Percentiles rank a stretch among this genome's conserved stretches.
These are phyloP conservation scores for Siniperca chuatsi DNA, from an alignment of 2,113 vertebrate species.

Conservation along the genomic window DNA sequence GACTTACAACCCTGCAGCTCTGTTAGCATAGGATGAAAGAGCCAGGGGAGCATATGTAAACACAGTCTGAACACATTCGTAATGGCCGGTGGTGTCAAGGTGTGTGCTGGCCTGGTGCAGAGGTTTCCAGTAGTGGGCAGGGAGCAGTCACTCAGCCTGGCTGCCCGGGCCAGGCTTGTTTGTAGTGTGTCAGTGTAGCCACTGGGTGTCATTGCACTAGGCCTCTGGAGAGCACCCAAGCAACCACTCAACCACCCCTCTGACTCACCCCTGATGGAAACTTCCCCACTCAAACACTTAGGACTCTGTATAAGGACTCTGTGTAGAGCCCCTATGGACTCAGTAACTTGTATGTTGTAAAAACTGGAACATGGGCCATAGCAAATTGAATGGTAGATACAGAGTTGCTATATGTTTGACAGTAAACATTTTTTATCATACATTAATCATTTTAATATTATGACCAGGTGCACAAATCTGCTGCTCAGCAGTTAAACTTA, in stretches of 20 bases:
- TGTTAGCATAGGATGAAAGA: constrained; percentile 55
- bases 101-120: constrained; percentile 65
- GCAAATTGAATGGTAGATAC: constrained; percentile 30
- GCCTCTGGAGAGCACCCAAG: constrained; percentile 80
- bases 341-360: constrained; percentile 52
- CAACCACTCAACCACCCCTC: constrained; percentile 78
- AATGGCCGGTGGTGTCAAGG: constrained; percentile 70
- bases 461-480: background rate
- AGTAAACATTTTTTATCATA: background rate
- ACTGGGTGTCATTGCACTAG: constrained; percentile 84
- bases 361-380: constrained; percentile 40
- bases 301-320: constrained; percentile 73
- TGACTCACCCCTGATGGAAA: constrained; percentile 83
- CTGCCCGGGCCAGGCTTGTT: constrained; percentile 64
- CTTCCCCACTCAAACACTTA: constrained; percentile 80
- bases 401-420: constrained; percentile 25
- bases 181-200: constrained; percentile 82
- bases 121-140: constrained; percentile 68
- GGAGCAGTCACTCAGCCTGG: constrained; percentile 61
- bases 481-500: background rate
- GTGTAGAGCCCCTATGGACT: constrained; percentile 69
- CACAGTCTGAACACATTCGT: constrained; percentile 55
- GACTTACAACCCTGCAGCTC: constrained; percentile 38
- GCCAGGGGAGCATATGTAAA: constrained; percentile 54
- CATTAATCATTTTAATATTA: constrained; percentile 26